Conservation (phyloP, 2,888 invertebrate genomes). For the Mechanitis messenoides region DNA sequence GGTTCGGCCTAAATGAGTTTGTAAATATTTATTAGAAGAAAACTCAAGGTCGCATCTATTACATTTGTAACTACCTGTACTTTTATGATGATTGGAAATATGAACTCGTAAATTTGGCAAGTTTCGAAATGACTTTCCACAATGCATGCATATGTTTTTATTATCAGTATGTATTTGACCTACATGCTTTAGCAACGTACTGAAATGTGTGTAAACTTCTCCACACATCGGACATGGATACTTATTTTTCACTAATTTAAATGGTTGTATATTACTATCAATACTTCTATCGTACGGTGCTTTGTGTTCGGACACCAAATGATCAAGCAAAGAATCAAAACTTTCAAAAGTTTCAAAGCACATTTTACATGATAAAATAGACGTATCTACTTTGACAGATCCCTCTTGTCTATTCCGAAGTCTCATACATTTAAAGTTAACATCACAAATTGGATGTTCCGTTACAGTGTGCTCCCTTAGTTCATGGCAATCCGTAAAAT, state of each 20-base stretch:
- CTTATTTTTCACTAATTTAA: slow-evolving; percentile 46
- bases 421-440: slow-evolving; percentile 48
- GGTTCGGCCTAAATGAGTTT: slow-evolving; percentile 44
- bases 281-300: slow-evolving; percentile 42
- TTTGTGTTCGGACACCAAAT: slow-evolving; percentile 46
- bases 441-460: slow-evolving; percentile 56
- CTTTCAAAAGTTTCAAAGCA: slow-evolving; percentile 41
- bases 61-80: slow-evolving; percentile 42
- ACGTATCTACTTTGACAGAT: slow-evolving; percentile 55
- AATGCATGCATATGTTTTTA: slow-evolving; percentile 52
- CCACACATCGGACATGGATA: slow-evolving; percentile 52
- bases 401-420: slow-evolving; percentile 49
- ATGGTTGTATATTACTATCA: slow-evolving; percentile 44
- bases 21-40: slow-evolving; percentile 39
- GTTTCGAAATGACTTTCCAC: slow-evolving; percentile 51
- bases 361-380: slow-evolving; percentile 49
- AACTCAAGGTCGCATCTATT: slow-evolving; percentile 43
- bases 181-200: slow-evolving; percentile 51
- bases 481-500: slow-evolving; percentile 48
- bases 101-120: slow-evolving; percentile 53
- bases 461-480: slow-evolving; percentile 50
- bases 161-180: slow-evolving; percentile 50
- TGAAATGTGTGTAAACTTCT: slow-evolving; percentile 47
- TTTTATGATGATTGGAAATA: slow-evolving; percentile 44
- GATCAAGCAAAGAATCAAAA: slow-evolving; percentile 43